phyloP scores from a whole-genome alignment of 2,888 invertebrate species.

The Tortrix viridana region DNA sequence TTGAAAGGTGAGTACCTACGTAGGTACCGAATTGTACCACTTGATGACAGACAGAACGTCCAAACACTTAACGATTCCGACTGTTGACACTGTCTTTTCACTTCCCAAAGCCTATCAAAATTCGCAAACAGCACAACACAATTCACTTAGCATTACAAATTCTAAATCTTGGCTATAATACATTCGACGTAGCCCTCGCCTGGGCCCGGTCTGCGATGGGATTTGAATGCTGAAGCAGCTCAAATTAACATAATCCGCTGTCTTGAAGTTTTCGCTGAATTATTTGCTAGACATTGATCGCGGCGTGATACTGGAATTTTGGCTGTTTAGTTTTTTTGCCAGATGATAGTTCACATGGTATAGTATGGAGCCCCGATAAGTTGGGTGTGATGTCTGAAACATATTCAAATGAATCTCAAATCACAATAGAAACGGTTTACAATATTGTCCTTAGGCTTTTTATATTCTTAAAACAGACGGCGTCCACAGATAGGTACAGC shows the following conservation, averaged over 20 bases:
- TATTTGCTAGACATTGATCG: slow-evolving; percentile 35
- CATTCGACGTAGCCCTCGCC: slow-evolving; percentile 27
- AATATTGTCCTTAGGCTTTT: no score
- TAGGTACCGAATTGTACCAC: no score
- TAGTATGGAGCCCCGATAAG: no score
- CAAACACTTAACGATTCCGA: neutral
- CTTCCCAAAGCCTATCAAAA: slow-evolving; percentile 28
- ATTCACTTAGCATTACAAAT: slow-evolving; percentile 37
- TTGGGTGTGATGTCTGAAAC: no score
- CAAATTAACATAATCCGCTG: slow-evolving; percentile 40
- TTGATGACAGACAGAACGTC: neutral
- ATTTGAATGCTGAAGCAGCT: slow-evolving; percentile 40
- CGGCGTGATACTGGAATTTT: slow-evolving; percentile 25
- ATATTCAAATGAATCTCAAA: no score
- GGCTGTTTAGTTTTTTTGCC: slow-evolving; percentile 6
- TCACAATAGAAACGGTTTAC: no score
- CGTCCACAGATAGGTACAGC: no score
- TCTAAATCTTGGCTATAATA: slow-evolving; percentile 33
- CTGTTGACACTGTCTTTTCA: slow-evolving; percentile 21
- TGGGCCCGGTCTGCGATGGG: slow-evolving; percentile 34
- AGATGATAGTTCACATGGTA: neutral
- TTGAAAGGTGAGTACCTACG: no score
- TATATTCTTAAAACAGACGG: no score
- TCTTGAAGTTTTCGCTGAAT: slow-evolving; percentile 36
- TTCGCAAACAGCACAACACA: slow-evolving; percentile 33